phyloP scores from a whole-genome alignment of 1,140 invertebrate genomes.

The Saccostrea glomerata region DNA sequence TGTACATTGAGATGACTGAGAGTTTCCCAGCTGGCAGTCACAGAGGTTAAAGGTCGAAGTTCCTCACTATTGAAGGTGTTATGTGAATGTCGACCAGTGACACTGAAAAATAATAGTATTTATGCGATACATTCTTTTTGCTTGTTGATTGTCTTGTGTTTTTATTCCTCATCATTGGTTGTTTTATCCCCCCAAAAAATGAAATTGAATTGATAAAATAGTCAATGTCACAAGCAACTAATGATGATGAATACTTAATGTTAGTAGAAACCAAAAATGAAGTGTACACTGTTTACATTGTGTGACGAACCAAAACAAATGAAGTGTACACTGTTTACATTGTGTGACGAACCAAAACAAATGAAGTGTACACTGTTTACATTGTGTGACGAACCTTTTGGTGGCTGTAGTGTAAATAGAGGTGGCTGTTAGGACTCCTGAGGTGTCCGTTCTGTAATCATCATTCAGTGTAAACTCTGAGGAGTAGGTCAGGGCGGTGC shows the following conservation, averaged over 20 bases:
- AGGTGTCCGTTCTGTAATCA: slow-evolving; percentile 25
- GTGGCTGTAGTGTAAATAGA: slow-evolving; percentile 55
- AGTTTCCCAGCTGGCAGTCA: slow-evolving; percentile 70
- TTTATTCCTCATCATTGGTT: too few relatives aligned
- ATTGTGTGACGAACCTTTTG: slow-evolving; percentile 46
- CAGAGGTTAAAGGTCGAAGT: slow-evolving; percentile 70
- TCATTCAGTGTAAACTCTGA: slow-evolving; percentile 65
- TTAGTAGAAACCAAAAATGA: too few relatives aligned
- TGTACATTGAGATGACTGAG: slow-evolving; percentile 65
- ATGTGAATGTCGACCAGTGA: slow-evolving; percentile 60
- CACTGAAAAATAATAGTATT: slow-evolving; percentile 12
- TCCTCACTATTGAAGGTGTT: slow-evolving; percentile 71
- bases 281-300: too few relatives aligned
- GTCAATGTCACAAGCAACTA: too few relatives aligned
- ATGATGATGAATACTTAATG: too few relatives aligned
- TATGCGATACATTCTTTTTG: not conserved
- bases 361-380: not conserved
- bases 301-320: too few relatives aligned
- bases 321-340: too few relatives aligned
- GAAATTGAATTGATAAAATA: too few relatives aligned
- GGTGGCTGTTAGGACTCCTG: slow-evolving; percentile 33
- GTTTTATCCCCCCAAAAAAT: too few relatives aligned
- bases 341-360: too few relatives aligned
- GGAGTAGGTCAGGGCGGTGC: slow-evolving; percentile 69
- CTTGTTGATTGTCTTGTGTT: not conserved